These are phyloP conservation scores for Candoia aspera DNA, from an alignment of 2,113 vertebrate species.

Conservation along the genomic window DNA sequence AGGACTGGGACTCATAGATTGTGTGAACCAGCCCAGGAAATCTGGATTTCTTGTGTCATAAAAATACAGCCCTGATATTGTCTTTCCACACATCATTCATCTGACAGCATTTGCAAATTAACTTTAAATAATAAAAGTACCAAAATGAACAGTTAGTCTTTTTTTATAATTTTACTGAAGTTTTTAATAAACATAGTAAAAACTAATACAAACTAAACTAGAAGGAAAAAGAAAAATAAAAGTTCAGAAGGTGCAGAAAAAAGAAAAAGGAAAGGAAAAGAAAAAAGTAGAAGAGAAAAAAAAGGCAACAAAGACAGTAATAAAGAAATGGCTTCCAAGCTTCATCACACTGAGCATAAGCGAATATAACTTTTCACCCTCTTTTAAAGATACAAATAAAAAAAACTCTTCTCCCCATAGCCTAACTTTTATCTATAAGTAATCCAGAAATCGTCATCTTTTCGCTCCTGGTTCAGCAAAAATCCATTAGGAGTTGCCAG, in stretches of 20 bases:
- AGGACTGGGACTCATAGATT: neutral
- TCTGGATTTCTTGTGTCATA: neutral
- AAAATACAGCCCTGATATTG: neutral
- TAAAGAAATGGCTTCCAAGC: neutral
- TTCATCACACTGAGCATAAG: neutral
- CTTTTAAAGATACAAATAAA: neutral
- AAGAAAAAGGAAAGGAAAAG: neutral
- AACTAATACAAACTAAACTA: neutral
- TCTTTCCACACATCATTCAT: neutral
- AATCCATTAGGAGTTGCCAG: neutral
- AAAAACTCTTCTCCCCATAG: neutral
- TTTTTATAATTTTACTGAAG: neutral
- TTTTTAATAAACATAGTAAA: neutral
- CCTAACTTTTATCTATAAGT: neutral
- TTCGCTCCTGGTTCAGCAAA: neutral
- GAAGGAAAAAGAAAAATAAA: neutral
- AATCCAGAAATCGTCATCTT: neutral
- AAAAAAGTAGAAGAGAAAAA: too few species aligned
- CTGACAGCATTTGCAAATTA: neutral
- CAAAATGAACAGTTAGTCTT: neutral
- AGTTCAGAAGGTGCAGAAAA: neutral
- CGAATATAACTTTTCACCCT: neutral
- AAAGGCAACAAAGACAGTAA: neutral
- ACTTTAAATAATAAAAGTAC: neutral
- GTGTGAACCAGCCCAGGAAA: neutral